These are phyloP conservation scores for Tachuris rubrigastra DNA, from an alignment of 2,113 vertebrate genomes.

Conservation along the genomic window DNA sequence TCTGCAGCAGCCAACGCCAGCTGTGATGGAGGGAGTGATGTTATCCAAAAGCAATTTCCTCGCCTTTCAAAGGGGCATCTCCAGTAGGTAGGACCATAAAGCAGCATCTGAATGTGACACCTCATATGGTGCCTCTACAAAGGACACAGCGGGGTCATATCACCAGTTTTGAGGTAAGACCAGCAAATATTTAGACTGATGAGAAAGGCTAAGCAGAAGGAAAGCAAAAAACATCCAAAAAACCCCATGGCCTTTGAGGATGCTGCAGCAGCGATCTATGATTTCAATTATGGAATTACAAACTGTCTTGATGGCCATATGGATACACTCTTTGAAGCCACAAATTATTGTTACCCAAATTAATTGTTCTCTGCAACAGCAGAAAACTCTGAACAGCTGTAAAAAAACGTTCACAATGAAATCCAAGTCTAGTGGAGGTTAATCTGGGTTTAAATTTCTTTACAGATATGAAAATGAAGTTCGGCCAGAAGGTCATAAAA, in stretches of 20 bases:
- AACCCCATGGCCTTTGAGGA: neutral
- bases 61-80: constrained; percentile 33
- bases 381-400: constrained; percentile 35
- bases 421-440: neutral
- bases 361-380: constrained; percentile 4
- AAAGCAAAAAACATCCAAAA: neutral
- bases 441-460: neutral
- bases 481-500: neutral
- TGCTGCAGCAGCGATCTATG: neutral
- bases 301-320: neutral
- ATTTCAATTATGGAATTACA: constrained; percentile 13
- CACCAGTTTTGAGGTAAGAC: neutral
- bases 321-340: neutral
- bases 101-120: neutral
- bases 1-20: constrained; percentile 36
- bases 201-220: neutral
- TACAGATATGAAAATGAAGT: neutral
- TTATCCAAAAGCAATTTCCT: constrained; percentile 55
- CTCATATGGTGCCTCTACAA: neutral
- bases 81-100: constrained; percentile 6
- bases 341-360: constrained; percentile 21
- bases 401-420: neutral
- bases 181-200: neutral
- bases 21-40: neutral
- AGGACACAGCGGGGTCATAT: neutral